Evolutionary conservation across 1,140 invertebrate species (phyloP), one percentile per base, ranked within the genome.

Genomic region (Agraylea sexmaculata): DNA sequence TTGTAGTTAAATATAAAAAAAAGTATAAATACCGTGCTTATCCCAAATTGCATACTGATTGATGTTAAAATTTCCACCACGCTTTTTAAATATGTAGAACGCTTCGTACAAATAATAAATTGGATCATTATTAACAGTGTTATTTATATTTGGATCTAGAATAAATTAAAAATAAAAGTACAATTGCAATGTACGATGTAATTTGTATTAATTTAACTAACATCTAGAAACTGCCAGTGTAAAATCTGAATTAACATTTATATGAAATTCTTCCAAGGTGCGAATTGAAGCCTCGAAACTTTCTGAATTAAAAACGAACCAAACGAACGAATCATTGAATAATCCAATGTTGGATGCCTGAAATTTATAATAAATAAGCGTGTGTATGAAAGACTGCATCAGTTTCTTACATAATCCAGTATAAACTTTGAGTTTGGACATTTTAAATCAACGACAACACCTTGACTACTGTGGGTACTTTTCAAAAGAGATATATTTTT

Each of bases 271-370:
- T 20, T 31, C 20, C n/a, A 21, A 35, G 17, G 8, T 17, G n/a
- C 13, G 3, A n/a, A 15, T 28, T 27, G 22, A 10, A 25, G 13
- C 27, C 7, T 5, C 2, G 23, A 4, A 17, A 6, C 15, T 15
- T 2, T 28, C 3, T 5, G 21, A n/a, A 35, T 36, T 25, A 12
- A 36, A 22, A 35, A 46, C 33, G 21, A 46, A n/a, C 45, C 45
- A 46, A 7, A 34, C 42, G 15, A 19, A 42, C 2, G 45, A 46
- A 11, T 40, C 27, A 15, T 42, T 46, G 15, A 46, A 46, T 13
- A 39, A 13, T 42, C 42, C 40, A 15, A 42, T 12, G 2, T 23
- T 4, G 11, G 45, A 46, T 12, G 40, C 40, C 45, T 46, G 29
- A 12, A 38, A 37, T 18, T 29, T 8, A 29, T 8, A 17, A 17